Conservation (phyloP, 2,888 invertebrate genomes). For the Myathropa florea region DNA sequence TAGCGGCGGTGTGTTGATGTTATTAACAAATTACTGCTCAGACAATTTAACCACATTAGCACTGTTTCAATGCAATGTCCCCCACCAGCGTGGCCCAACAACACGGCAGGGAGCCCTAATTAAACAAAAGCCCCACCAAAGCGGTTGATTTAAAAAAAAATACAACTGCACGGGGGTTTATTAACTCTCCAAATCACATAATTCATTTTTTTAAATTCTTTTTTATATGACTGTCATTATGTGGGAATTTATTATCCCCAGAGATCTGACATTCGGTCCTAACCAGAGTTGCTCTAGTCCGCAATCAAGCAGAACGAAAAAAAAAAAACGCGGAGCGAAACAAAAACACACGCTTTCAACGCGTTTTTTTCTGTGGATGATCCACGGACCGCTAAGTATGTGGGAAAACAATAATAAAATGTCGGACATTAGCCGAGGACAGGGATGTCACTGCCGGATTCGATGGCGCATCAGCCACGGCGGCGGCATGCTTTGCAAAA, state of each 20-base stretch:
- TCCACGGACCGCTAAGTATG: constrained; percentile 18
- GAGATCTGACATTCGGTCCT: not conserved
- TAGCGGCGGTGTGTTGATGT: not conserved
- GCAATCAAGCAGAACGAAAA: not conserved
- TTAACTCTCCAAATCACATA: constrained; percentile 33
- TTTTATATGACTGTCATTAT: not conserved
- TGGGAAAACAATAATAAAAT: constrained; percentile 23
- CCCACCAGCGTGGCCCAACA: not conserved
- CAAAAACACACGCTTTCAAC: not conserved
- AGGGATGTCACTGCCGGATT: no score
- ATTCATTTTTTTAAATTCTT: constrained; percentile 1
- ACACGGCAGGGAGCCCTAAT: not conserved
- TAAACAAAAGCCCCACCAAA: not conserved
- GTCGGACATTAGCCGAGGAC: not conserved
- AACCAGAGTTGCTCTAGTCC: not conserved
- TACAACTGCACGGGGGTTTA: not conserved
- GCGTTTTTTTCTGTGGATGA: not conserved
- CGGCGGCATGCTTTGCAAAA: not conserved
- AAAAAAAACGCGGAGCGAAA: not conserved
- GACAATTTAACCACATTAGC: not conserved
- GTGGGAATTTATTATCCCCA: not conserved
- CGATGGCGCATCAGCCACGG: no score
- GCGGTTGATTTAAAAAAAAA: not conserved
- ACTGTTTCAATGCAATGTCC: not conserved
- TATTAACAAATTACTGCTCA: not conserved